These are phyloP conservation scores for Coelopa pilipes DNA, from an alignment of 2,888 invertebrate species.

Conservation along the genomic window DNA sequence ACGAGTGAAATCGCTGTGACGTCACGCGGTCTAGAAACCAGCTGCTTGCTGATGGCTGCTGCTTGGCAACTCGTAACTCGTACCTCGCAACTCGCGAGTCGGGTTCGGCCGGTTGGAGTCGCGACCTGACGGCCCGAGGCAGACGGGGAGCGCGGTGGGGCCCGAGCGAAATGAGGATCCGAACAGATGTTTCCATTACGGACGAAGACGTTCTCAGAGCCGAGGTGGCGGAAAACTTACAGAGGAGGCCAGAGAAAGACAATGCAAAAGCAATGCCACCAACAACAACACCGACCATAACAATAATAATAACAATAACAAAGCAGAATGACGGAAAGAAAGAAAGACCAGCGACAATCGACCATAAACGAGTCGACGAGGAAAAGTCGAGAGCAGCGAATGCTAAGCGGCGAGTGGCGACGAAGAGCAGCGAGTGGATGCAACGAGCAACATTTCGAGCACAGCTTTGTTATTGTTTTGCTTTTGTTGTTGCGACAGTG, in stretches of 20 bases:
- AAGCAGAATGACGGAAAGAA: too few relatives aligned
- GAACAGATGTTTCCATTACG: constrained; percentile 34
- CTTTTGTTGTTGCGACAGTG: too few relatives aligned
- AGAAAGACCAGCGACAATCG: too few relatives aligned
- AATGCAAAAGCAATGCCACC: not conserved
- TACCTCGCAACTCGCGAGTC: not conserved
- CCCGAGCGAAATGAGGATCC: constrained; percentile 1
- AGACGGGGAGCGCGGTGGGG: not conserved
- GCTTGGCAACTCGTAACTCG: not conserved
- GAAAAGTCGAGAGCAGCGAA: too few relatives aligned
- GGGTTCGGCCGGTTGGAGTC: too few relatives aligned
- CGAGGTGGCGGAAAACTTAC: not conserved
- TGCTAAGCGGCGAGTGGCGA: too few relatives aligned
- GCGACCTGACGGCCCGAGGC: not conserved
- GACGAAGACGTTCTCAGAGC: not conserved
- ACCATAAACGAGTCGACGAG: too few relatives aligned
- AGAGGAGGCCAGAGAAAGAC: not conserved
- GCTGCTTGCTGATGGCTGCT: constrained; percentile 8
- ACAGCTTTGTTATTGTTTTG: too few relatives aligned
- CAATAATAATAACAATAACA: too few relatives aligned
- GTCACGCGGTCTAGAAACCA: constrained; percentile 36
- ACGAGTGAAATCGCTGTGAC: constrained; percentile 34
- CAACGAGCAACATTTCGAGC: too few relatives aligned
- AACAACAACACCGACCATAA: too few relatives aligned
- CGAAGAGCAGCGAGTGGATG: too few relatives aligned